Conservation (phyloP, 2,113 vertebrate species). For the Poecilia latipinna region DNA sequence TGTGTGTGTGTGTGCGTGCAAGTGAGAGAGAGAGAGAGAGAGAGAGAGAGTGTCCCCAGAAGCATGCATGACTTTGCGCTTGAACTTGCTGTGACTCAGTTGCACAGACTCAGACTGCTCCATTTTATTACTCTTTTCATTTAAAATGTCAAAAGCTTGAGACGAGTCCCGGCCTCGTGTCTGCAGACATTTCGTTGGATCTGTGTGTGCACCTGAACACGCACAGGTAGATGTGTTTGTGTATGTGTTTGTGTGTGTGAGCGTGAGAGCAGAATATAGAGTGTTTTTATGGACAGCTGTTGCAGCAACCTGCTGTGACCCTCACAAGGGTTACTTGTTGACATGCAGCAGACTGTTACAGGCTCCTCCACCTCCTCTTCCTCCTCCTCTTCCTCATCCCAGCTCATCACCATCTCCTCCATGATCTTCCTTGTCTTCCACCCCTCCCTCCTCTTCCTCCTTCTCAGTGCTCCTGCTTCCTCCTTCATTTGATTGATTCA, state of each 20-base stretch:
- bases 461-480: slow-evolving; percentile 1
- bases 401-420: slow-evolving; percentile 23
- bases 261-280: slow-evolving; percentile 14
- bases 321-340: slow-evolving; percentile 37
- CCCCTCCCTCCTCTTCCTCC: slow-evolving; percentile 4
- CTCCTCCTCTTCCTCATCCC: slow-evolving; percentile 31
- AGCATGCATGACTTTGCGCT: slow-evolving; percentile 19
- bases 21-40: neutral
- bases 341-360: slow-evolving; percentile 57
- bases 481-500: slow-evolving; percentile 3
- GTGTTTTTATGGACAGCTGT: no score
- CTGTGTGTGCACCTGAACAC: neutral
- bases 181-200: neutral
- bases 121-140: neutral
- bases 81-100: slow-evolving; percentile 42
- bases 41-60: neutral
- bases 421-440: slow-evolving; percentile 8
- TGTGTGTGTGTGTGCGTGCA: rapidly evolving
- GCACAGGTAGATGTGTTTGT: slow-evolving; percentile 12
- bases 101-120: slow-evolving; percentile 14
- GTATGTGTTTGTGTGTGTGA: neutral
- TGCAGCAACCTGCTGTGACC: slow-evolving; percentile 22
- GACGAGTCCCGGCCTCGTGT: slow-evolving; percentile 14
- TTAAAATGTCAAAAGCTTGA: slow-evolving; percentile 30
- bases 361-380: slow-evolving; percentile 27